Conservation (phyloP, 2,113 vertebrate species). For the Cryptoleucopteryx plumbea region DNA sequence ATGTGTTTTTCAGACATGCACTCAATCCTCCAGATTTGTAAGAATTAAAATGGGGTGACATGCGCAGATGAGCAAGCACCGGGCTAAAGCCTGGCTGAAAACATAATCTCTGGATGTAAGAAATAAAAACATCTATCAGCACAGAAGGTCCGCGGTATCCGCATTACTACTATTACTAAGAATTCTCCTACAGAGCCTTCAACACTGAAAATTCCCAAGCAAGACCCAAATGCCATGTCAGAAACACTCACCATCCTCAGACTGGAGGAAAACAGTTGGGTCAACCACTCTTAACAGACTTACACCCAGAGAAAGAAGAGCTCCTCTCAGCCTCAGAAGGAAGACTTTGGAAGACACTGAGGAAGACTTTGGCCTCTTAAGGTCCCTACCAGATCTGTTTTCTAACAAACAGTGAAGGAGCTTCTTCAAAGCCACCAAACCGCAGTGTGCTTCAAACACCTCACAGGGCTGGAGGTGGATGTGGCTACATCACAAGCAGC, state of each 20-base stretch:
- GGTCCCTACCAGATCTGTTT: accelerated
- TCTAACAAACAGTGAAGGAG: neutral
- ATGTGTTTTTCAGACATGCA: neutral
- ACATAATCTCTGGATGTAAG: neutral
- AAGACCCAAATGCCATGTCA: neutral
- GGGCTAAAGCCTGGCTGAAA: neutral
- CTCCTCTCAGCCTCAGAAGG: neutral
- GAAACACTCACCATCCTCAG: neutral
- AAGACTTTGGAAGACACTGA: neutral
- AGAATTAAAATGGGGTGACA: neutral
- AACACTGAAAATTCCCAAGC: neutral
- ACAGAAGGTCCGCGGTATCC: neutral
- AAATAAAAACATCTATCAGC: neutral
- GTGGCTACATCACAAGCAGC: neutral
- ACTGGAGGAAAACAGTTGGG: neutral
- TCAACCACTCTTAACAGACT: neutral
- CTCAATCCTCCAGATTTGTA: neutral
- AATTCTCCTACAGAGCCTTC: neutral
- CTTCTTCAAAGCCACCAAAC: neutral
- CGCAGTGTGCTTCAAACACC: accelerated
- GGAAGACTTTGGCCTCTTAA: neutral
- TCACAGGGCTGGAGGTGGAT: neutral
- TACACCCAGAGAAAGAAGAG: neutral
- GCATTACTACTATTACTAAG: neutral
- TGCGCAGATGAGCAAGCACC: neutral